Conservation (phyloP, 2,888 invertebrate genomes). For the Caenorhabditis doughertyi region DNA sequence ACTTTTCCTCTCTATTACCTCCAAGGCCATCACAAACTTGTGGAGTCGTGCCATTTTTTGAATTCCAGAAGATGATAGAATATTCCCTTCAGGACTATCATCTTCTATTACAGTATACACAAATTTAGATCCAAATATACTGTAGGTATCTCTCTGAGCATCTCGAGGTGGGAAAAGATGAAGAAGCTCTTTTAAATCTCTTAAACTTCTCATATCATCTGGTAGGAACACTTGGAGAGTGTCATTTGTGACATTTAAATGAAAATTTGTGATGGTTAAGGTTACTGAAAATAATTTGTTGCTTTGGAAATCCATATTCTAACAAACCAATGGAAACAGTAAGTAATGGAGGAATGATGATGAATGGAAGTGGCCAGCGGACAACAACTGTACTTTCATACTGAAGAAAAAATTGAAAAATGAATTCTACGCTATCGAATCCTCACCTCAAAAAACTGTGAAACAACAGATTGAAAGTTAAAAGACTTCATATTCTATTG, state of each 20-base stretch:
- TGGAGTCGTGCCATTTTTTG: constrained; percentile 70
- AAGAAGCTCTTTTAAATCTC: constrained; percentile 75
- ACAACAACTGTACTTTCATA: constrained; percentile 79
- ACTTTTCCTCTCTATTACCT: too few species aligned
- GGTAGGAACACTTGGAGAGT: constrained; percentile 80
- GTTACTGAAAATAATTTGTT: constrained; percentile 57
- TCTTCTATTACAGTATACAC: constrained; percentile 80
- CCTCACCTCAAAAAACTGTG: constrained; percentile 79
- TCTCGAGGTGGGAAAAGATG: constrained; percentile 79
- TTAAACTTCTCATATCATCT: constrained; percentile 79
- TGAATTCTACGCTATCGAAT: background rate
- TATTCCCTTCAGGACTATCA: constrained; percentile 65
- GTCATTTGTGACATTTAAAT: constrained; percentile 72
- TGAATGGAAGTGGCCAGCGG: constrained; percentile 79
- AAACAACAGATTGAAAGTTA: constrained; percentile 79
- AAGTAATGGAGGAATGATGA: constrained; percentile 76
- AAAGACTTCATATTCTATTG: constrained; percentile 58
- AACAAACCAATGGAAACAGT: constrained; percentile 66
- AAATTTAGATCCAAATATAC: constrained; percentile 79
- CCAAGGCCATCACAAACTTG: constrained; percentile 63
- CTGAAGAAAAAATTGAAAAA: constrained; percentile 63
- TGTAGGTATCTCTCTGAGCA: constrained; percentile 80
- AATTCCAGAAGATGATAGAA: constrained; percentile 66
- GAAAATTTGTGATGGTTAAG: constrained; percentile 66
- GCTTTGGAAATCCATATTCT: constrained; percentile 11